Base-by-base conservation (phyloP, 1,140 invertebrate genomes). In the Babylonia areolata region DNA sequence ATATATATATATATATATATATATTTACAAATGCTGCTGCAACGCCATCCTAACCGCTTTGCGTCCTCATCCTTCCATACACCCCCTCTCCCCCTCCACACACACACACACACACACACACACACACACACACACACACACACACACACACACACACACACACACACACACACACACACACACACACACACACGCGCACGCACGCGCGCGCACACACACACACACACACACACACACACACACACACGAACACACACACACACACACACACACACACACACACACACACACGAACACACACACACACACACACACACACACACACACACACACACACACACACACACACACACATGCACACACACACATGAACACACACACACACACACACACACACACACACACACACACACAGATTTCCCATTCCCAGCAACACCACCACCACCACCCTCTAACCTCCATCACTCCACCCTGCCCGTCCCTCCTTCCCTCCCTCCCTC, bases 121-220 rank as follows among this genome's bases (percentile, higher is more conserved):
- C n/a, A n/a, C n/a, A n/a, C n/a, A n/a, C n/a, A n/a, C n/a, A n/a
- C n/a, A n/a, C 64, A 5, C 5, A 69, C 64, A 11, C 64, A 69
- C 64, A 17, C 64, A 69, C 28, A 17, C 64, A 69, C 64, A 17
- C 64, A 69, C 28, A 69, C 64, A 35, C 71, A 75, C n/a, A 31
- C 6, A 35, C 33, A 35, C 71, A 35, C n/a, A 35, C 33, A 35
- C 71, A 75, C 71, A 75, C 33, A 33, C 71, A 75, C 33, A 35
- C 64, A 69, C 64, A 75, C 71, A 75, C 71, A 31, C 71, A 75
- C 71, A 5, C 71, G 31, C 71, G 33, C 71, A 75, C 71, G 33
- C 71, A 75, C 71, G 20, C 71, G 35, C 33, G 20, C 71, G 35
- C 33, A 75, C 31, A 35, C 71, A 75, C 71, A 75, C 71, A 75